phyloP scores from a whole-genome alignment of 2,113 vertebrate species.

The Leptobrachium leishanense region DNA sequence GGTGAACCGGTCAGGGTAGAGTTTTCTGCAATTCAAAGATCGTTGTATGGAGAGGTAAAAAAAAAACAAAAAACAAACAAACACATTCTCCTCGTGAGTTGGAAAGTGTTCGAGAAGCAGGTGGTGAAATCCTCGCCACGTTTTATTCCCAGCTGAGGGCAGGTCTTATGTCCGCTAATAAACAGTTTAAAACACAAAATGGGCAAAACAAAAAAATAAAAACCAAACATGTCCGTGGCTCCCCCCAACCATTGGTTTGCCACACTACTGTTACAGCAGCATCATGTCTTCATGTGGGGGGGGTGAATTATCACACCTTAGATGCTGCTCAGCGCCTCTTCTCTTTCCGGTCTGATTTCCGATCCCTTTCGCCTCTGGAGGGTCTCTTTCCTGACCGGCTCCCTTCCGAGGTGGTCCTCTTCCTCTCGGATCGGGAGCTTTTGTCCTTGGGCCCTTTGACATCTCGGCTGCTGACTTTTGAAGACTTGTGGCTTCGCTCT shows the following conservation, averaged over 20 bases:
- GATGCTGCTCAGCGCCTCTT: slow-evolving; percentile 87
- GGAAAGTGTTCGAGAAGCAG: too few relatives aligned
- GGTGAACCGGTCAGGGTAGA: too few relatives aligned
- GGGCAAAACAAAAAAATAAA: too few relatives aligned
- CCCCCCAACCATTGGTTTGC: too few relatives aligned
- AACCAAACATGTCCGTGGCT: too few relatives aligned
- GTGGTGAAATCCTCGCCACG: background rate
- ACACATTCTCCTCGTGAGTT: too few relatives aligned
- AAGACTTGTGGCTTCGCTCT: slow-evolving; percentile 83
- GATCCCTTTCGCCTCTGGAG: slow-evolving; percentile 87
- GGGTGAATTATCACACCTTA: slow-evolving; percentile 69
- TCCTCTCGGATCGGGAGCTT: slow-evolving; percentile 79
- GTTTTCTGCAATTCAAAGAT: too few relatives aligned
- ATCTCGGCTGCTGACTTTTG: slow-evolving; percentile 81
- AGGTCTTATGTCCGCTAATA: background rate
- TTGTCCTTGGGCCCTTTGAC: slow-evolving; percentile 88
- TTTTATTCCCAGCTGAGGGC: too few relatives aligned
- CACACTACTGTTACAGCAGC: slow-evolving; percentile 84
- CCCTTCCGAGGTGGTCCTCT: slow-evolving; percentile 85
- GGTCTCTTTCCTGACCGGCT: slow-evolving; percentile 81
- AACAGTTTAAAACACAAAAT: too few relatives aligned
- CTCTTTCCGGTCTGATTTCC: slow-evolving; percentile 96
- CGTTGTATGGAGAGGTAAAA: too few relatives aligned
- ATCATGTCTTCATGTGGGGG: slow-evolving; percentile 68
- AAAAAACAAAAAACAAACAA: too few relatives aligned